Base-by-base conservation (phyloP, 30 jellyfish, hydroid and myxozoan species). In the Cassiopea xamachana region DNA sequence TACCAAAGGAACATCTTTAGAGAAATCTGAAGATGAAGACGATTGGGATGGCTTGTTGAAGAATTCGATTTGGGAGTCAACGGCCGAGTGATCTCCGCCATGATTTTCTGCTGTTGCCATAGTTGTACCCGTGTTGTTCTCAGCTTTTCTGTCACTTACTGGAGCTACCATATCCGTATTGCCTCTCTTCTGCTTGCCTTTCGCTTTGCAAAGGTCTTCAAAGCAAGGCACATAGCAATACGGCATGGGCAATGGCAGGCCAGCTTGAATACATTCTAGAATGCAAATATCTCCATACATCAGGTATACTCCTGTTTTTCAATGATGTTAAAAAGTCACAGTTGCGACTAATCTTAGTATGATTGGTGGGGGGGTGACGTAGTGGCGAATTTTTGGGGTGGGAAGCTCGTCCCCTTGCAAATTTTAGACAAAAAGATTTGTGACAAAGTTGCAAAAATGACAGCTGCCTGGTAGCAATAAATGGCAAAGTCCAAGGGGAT, bases 221-320 rank as follows among this genome's bases (percentile, higher is more conserved):
- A 64, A 46, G 59, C 91, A 73, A 1, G 99, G 98, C 13, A 91
- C 97, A 58, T 95, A 95, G 82, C 99, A 95, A 48, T 90, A 91
- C 19, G 99, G 92, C 89, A 81, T 67, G 15, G 99, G 99, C n/a
- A 91, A 73, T 1, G 92, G 89, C 1, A 48, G 59, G 39, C 92
- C 96, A 49, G 19, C 70, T 59, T 95, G 96, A 48, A 95, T 88
- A 83, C 96, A 95, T 59, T 89, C 99, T 95, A 49, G 1, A 81
- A 94, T 58, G 60, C 45, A 77, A 75, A 47, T 27, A 27, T 0
- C 39, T 27, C 39, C 39, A 27, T 27, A 27, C 39, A 27, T 27
- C 39, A 27, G 39, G 39, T 27, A 27, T 27, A 27, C 39, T 27
- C 0, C 39, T 27, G 39, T 27, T 27, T 27, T 27, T 27, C 39